Base-by-base conservation (phyloP, 1,140 invertebrate genomes). In the Calliphora vicina region DNA sequence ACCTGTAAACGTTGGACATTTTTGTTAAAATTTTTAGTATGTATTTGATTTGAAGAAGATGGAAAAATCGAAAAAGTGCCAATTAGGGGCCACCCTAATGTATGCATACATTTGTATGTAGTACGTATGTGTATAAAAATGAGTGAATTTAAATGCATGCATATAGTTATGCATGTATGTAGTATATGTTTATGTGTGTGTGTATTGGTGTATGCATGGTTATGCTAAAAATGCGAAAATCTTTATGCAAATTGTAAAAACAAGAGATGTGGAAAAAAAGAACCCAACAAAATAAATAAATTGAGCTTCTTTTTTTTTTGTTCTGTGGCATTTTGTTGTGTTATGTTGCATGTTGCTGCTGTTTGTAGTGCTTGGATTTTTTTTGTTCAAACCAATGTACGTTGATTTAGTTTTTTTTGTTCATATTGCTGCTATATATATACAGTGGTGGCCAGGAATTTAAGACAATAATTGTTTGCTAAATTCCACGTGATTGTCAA, bases 231-330 rank as follows among this genome's bases (percentile, higher is more conserved):
- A 78, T 78, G 74, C 42, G 74, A 78, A 78, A 78, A 78, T 78
- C 74, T 78, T 78, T 78, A 78, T 78, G 74, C 35, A 78, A 78
- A 78, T 78, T 78, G 74, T 78, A 20, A 42, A 76, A 76, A 76
- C n/a, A 76, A 76, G 74, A 78, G 42, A 78, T 17, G 29, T 35
- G 35, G 35, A n/a, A 76, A 76, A 76, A 76, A n/a, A n/a, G n/a
- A 35, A 26, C 3, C 20, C 20, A 25, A 45, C 35, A 78, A 78
- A 76, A 76, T 78, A 78, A 78, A 78, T 78, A 78, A 78, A 78
- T 78, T 78, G 74, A 78, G 74, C 42, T 78, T 20, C n/a, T 74
- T 74, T 74, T 35, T 26, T 26, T 73, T 27, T 43, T 43, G 12
- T 35, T 17, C 27, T 74, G 5, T 67, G 61, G 0, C 2, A 20